Base-by-base conservation (phyloP, 2,113 vertebrate species). In the Mobula birostris region DNA sequence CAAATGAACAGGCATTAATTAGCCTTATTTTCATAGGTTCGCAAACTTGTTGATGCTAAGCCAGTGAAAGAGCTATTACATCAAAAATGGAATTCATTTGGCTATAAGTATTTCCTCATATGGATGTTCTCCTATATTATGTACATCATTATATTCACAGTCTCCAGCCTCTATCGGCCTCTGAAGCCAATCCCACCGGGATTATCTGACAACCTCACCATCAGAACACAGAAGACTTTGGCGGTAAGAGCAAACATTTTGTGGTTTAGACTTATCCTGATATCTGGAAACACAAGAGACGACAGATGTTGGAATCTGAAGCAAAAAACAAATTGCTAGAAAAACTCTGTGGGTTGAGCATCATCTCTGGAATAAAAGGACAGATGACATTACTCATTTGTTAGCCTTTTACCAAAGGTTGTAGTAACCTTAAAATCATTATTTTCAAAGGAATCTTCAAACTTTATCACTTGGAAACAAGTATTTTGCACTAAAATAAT, bases 71-170 rank as follows among this genome's bases (percentile, higher is more conserved):
- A 78, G 94, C n/a, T 95, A 58, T 78, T 95, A 7, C 70, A 94
- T 94, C 94, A 95, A 27, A 95, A 95, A 79, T 95, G 94, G 91
- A 77, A 94, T 12, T 1, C 48, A 14, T 94, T 76, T 19, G 74
- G 92, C 0, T 70, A 94, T 17, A 94, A 56, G 24, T n/a, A 68
- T 15, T 94, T 94, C 36, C 94, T 95, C 32, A 83, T 95, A 83
- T 95, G 94, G 66, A 63, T 27, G 27, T 1, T 63, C 72, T 68
- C 0, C 76, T 95, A 5, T 5, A 7, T 72, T 2, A 17, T 82
- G 12, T 40, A 78, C 0, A 1, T 0, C 56, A 2, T 24, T 0
- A 14, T 61, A 32, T 0, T 58, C n/a, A 56, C 92, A 0, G 94
- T 0, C 0, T 87, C 19, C 0, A 5, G 17, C 27, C 32, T 93